These are phyloP conservation scores for Halocynthia aurantium DNA, from an alignment of 23 tunicate genomes.

Conservation along the genomic window DNA sequence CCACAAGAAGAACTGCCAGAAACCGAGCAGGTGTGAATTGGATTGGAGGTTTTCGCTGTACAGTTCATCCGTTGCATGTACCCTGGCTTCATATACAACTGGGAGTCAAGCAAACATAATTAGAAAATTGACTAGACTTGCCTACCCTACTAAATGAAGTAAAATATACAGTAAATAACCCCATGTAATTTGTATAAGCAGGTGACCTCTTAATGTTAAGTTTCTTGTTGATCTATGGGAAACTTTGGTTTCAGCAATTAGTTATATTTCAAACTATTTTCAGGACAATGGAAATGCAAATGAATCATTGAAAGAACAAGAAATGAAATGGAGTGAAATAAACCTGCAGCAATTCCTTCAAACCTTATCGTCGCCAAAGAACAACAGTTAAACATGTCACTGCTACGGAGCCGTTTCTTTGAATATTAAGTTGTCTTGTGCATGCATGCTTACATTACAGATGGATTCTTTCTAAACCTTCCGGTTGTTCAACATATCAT, in stretches of 20 bases:
- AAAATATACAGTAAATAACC: too few relatives aligned
- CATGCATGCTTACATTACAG: too few relatives aligned
- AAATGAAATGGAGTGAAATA: conserved; percentile 87
- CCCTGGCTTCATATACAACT: background rate
- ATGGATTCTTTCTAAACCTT: too few relatives aligned
- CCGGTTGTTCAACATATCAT: too few relatives aligned
- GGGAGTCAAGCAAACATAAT: too few relatives aligned
- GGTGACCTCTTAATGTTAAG: too few relatives aligned
- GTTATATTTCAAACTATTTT: background rate
- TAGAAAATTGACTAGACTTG: too few relatives aligned
- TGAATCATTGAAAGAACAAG: conserved; percentile 80
- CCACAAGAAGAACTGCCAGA: conserved; percentile 92
- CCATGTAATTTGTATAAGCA: too few relatives aligned
- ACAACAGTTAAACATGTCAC: background rate
- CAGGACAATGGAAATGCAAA: conserved; percentile 78
- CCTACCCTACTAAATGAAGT: too few relatives aligned
- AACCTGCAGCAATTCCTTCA: conserved; percentile 56
- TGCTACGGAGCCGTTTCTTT: too few relatives aligned
- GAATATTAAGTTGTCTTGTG: too few relatives aligned
- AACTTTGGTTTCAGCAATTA: background rate
- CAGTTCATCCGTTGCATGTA: background rate
- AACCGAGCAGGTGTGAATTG: conserved; percentile 54
- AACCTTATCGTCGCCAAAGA: background rate
- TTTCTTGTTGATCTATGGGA: too few relatives aligned
- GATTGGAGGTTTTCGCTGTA: background rate